Evolutionary conservation across 2,797 vertebrate species (phyloP).

Genomic region (Myripristis murdjan): DNA sequence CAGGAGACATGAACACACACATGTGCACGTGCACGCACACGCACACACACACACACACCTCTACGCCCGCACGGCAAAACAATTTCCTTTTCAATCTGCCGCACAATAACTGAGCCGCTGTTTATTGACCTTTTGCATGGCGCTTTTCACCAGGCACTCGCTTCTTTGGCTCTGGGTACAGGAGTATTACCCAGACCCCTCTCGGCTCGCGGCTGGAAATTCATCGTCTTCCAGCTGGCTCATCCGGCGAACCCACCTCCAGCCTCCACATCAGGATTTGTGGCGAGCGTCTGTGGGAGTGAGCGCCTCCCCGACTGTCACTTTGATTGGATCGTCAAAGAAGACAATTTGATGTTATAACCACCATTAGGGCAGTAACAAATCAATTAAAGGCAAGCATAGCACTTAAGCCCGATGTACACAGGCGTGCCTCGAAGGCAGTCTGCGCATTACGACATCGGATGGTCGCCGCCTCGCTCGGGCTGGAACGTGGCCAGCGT

Average conservation of each 20-base stretch:
- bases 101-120: conserved; percentile 66
- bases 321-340: conserved; percentile 61
- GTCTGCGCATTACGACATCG: neutral
- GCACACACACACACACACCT: conserved; percentile 15
- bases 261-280: conserved; percentile 24
- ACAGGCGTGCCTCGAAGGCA: neutral
- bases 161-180: conserved; percentile 54
- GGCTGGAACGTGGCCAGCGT: neutral
- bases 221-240: conserved; percentile 33
- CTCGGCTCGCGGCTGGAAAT: conserved; percentile 42
- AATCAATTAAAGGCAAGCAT: conserved; percentile 64
- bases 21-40: conserved; percentile 24
- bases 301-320: conserved; percentile 43
- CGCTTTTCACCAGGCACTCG: conserved; percentile 60
- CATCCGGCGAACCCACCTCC: conserved; percentile 7
- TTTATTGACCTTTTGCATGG: conserved; percentile 77
- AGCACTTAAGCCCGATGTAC: neutral
- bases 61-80: conserved; percentile 57
- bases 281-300: conserved; percentile 1
- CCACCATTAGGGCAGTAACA: conserved; percentile 53
- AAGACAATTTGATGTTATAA: conserved; percentile 52
- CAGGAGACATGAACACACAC: conserved; percentile 20
- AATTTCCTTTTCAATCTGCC: conserved; percentile 80
- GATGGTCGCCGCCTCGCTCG: conserved; percentile 8
- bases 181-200: conserved; percentile 36